Percentiles rank a stretch among this genome's conserved stretches.
These are phyloP conservation scores for Epirrhoe tristata DNA, from an alignment of 2,888 invertebrate genomes.

Conservation along the genomic window DNA sequence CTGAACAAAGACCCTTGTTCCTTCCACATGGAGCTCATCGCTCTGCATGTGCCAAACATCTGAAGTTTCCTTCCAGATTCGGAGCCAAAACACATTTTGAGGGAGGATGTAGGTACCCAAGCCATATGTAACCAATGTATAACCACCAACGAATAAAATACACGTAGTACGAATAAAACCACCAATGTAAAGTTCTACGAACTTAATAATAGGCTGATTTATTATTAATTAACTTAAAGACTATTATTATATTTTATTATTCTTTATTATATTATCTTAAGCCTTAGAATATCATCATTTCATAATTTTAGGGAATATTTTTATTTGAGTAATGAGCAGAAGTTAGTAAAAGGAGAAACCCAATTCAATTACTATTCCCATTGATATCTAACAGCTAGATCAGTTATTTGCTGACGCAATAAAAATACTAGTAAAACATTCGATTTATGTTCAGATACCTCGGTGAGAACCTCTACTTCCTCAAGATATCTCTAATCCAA, in stretches of 20 bases:
- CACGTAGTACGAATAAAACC: too few species aligned
- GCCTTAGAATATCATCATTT: too few species aligned
- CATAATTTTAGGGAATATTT: too few species aligned
- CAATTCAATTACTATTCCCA: not conserved
- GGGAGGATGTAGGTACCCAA: constrained; percentile 18
- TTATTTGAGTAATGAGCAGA: too few species aligned
- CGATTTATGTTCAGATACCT: constrained; percentile 12
- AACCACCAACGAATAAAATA: too few species aligned
- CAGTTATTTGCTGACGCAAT: constrained; percentile 10
- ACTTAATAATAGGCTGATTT: too few species aligned
- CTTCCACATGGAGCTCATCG: constrained; percentile 56
- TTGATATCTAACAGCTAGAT: not conserved
- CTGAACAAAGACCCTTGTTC: constrained; percentile 64
- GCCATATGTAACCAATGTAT: too few species aligned
- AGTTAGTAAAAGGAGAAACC: too few species aligned
- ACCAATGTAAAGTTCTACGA: too few species aligned
- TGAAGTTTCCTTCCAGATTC: constrained; percentile 55
- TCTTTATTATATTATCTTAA: too few species aligned
- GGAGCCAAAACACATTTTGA: constrained; percentile 36
- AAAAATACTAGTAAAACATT: constrained; percentile 17
- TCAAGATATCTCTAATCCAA: constrained; percentile 38
- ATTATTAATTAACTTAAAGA: too few species aligned
- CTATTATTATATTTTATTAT: too few species aligned
- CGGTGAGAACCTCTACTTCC: constrained; percentile 31
- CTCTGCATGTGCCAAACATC: constrained; percentile 70